These are phyloP conservation scores for Nettapus auritus DNA, from an alignment of 2,113 vertebrate species.

Conservation along the genomic window DNA sequence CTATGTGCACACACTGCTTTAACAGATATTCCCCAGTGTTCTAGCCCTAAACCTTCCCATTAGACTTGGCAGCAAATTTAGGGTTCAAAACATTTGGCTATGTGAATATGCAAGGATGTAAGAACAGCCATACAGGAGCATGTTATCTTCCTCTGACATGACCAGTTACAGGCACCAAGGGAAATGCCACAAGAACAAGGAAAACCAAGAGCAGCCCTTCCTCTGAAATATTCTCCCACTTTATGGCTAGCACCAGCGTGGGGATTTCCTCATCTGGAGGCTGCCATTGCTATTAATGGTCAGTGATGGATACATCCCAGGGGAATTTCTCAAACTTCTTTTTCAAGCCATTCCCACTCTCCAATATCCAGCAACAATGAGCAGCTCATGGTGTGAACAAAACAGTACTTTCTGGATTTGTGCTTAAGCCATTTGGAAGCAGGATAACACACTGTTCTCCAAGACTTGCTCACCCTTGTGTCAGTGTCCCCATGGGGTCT, in stretches of 20 bases:
- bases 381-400: not conserved
- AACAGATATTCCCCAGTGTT: not conserved
- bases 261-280: conserved; percentile 14
- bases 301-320: not conserved
- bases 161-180: not conserved
- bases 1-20: not conserved
- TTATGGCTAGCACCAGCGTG: not conserved
- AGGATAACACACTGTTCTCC: not conserved
- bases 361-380: not conserved
- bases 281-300: not conserved
- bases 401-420: not conserved
- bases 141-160: not conserved
- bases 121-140: not conserved
- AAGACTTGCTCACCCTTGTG: not conserved
- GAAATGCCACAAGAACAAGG: not conserved
- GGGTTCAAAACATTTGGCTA: not conserved
- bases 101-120: not conserved
- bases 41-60: not conserved
- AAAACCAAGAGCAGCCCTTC: not conserved
- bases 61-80: not conserved
- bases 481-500: not conserved
- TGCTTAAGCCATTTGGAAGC: not conserved
- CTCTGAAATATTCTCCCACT: not conserved
- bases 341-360: not conserved
- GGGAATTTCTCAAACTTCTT: not conserved